A percentile compares a stretch with the other conserved stretches of the same genome.
Conservation (phyloP, 2,888 invertebrate genomes). For the Acanthosepion pharaonis region DNA sequence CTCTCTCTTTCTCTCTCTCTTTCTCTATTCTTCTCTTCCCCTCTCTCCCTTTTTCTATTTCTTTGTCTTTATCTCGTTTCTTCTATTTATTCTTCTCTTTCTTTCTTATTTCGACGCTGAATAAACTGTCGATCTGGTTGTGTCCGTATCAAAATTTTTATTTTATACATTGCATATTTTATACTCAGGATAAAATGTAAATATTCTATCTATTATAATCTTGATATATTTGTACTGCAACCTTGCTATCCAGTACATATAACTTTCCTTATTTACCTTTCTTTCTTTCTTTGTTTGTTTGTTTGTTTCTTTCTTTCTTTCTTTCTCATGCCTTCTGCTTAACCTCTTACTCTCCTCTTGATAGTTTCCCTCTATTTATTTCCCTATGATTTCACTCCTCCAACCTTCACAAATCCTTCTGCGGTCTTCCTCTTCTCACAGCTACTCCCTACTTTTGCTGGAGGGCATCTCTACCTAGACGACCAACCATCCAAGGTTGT, state of each 20-base stretch:
- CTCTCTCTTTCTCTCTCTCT: background rate
- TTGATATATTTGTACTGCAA: too few relatives aligned
- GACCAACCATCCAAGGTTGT: slow-evolving; percentile 11
- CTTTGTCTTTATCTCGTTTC: background rate
- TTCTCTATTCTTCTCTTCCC: background rate
- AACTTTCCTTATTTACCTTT: too few relatives aligned
- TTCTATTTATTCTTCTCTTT: background rate
- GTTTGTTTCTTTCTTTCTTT: background rate
- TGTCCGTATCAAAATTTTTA: too few relatives aligned
- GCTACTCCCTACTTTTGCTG: background rate
- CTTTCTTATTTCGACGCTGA: background rate
- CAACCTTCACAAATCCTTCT: background rate
- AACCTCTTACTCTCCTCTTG: background rate
- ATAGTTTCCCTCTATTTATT: background rate
- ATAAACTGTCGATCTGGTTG: too few relatives aligned
- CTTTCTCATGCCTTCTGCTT: too few relatives aligned
- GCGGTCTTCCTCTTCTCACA: background rate
- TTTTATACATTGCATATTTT: too few relatives aligned
- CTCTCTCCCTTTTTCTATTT: too few relatives aligned
- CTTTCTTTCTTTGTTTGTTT: background rate
- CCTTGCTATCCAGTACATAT: too few relatives aligned
- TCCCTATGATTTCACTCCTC: background rate
- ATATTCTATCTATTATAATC: too few relatives aligned
- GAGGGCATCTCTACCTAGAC: background rate
- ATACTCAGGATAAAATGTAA: too few relatives aligned